phyloP scores from a whole-genome alignment of 2,888 invertebrate species.

The Strigamia transsilvanica region DNA sequence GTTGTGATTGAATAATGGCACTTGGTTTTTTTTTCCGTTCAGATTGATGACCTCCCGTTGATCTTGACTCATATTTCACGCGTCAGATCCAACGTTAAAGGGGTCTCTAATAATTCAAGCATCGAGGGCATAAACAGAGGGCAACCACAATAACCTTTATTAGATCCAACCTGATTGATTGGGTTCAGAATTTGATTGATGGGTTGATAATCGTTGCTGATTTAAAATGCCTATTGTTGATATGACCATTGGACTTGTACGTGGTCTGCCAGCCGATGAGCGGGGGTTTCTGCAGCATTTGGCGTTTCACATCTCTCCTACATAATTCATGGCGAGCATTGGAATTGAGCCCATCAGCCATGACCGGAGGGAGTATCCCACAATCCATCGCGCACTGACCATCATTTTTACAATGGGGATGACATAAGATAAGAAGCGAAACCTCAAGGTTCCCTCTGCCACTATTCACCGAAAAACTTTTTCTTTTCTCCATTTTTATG shows the following conservation, averaged over 20 bases:
- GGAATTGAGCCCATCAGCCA: slow-evolving; percentile 43
- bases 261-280: slow-evolving; percentile 42
- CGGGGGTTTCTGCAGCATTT: slow-evolving; percentile 22
- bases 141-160: not conserved
- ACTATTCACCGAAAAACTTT: slow-evolving; percentile 21
- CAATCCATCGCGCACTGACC: slow-evolving; percentile 39
- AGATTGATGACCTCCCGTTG: slow-evolving; percentile 31
- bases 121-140: slow-evolving; percentile 10
- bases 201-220: slow-evolving; percentile 36
- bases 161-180: slow-evolving; percentile 26
- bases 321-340: slow-evolving; percentile 42
- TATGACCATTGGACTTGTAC: slow-evolving; percentile 48
- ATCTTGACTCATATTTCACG: slow-evolving; percentile 46
- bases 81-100: slow-evolving; percentile 18
- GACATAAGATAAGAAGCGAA: slow-evolving; percentile 44
- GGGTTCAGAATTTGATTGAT: slow-evolving; percentile 29
- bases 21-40: not conserved
- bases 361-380: slow-evolving; percentile 33
- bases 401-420: slow-evolving; percentile 42
- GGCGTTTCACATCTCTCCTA: slow-evolving; percentile 41
- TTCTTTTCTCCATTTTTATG: not conserved
- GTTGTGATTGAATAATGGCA: slow-evolving; percentile 37
- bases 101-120: slow-evolving; percentile 41
- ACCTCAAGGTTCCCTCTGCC: slow-evolving; percentile 27
- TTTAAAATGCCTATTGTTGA: slow-evolving; percentile 34